Conservation (phyloP, 1,140 invertebrate genomes). For the Drosophila nigrodunni region DNA sequence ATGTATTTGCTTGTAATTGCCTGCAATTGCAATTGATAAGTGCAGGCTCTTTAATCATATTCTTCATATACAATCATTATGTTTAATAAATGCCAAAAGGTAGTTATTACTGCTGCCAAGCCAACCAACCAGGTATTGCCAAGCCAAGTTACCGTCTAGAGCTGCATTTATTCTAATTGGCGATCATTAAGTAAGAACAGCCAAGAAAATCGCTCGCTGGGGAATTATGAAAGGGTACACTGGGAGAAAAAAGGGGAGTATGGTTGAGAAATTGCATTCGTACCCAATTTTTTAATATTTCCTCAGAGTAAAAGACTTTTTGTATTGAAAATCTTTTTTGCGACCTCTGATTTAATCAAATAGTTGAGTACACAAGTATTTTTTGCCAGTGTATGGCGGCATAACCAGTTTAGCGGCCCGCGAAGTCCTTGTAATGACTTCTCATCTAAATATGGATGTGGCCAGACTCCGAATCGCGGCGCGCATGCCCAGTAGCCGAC, state of each 20-base stretch:
- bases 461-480: constrained; percentile 4
- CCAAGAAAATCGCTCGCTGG: background rate
- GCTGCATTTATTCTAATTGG: constrained; percentile 75
- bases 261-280: too few species aligned
- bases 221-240: constrained; percentile 69
- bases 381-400: background rate
- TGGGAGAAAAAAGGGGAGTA: too few species aligned
- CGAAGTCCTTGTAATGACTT: constrained; percentile 42
- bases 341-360: too few species aligned
- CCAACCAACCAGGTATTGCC: background rate
- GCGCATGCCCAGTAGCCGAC: constrained; percentile 75
- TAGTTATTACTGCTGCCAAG: constrained; percentile 61
- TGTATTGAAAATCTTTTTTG: too few species aligned
- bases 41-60: constrained; percentile 37
- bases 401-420: constrained; percentile 27
- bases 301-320: too few species aligned
- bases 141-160: constrained; percentile 3
- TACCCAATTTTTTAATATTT: too few species aligned
- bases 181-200: constrained; percentile 52
- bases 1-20: constrained; percentile 57
- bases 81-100: constrained; percentile 75
- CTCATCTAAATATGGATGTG: constrained; percentile 32
- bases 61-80: constrained; percentile 64
- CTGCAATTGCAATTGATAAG: constrained; percentile 56
- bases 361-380: too few species aligned